Evolutionary conservation across 2,888 invertebrate species (phyloP).

Genomic region (Harpagoxenus sublaevis): DNA sequence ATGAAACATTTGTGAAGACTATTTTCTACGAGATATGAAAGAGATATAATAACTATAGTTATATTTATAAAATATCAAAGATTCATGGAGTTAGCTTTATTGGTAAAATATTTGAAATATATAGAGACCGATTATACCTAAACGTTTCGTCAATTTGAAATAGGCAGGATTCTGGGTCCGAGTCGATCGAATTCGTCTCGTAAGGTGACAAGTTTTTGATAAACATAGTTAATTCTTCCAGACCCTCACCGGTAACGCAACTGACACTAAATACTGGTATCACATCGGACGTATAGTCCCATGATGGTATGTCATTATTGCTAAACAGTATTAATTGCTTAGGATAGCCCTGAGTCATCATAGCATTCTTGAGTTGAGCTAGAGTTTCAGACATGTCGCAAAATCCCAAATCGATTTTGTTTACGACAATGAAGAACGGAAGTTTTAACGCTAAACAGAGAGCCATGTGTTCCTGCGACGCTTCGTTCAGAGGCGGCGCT

Average conservation of each 20-base stretch:
- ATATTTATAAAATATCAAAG: not conserved
- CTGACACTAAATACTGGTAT: constrained; percentile 96
- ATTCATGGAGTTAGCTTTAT: not conserved
- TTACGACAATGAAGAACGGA: constrained; percentile 97
- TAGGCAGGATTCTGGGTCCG: constrained; percentile 85
- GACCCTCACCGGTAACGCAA: constrained; percentile 95
- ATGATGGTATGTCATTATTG: constrained; percentile 72
- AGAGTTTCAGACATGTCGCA: constrained; percentile 81
- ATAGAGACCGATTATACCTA: constrained; percentile 74
- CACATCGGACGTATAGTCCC: constrained; percentile 82
- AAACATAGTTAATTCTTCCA: constrained; percentile 94
- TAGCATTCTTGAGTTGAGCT: constrained; percentile 79
- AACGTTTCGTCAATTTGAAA: constrained; percentile 98
- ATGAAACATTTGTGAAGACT: not conserved
- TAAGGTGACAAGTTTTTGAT: constrained; percentile 91
- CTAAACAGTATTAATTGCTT: constrained; percentile 80
- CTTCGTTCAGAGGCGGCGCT: constrained; percentile 83
- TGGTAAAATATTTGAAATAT: not conserved
- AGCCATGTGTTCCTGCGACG: constrained; percentile 94
- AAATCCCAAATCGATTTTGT: constrained; percentile 95
- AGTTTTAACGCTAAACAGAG: constrained; percentile 93
- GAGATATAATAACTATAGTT: not conserved
- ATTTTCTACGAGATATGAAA: not conserved
- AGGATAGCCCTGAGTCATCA: constrained; percentile 81
- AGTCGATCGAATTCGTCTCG: constrained; percentile 78